Evolutionary conservation across 2,797 vertebrate species (phyloP).

Genomic region (Onychomys leucogaster): DNA sequence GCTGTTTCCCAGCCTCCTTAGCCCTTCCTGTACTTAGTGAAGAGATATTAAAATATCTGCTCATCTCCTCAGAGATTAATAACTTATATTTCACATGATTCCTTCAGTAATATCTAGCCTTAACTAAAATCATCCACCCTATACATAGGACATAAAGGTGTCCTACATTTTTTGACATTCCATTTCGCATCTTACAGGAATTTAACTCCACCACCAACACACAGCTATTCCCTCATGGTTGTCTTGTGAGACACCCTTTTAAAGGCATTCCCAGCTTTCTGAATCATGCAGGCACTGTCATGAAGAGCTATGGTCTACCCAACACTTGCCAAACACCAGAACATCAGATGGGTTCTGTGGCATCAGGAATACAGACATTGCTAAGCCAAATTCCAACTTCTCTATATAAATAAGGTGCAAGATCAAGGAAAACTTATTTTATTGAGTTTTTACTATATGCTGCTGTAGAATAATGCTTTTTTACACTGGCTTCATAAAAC

Average conservation of each 20-base stretch:
- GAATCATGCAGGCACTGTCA: not conserved
- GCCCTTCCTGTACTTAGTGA: not conserved
- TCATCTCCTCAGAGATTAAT: not conserved
- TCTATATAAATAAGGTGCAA: not conserved
- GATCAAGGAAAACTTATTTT: not conserved
- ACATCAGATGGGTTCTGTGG: not conserved
- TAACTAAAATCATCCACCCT: conserved; percentile 15
- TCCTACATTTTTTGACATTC: not conserved
- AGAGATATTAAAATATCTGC: not conserved
- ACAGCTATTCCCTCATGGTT: not conserved
- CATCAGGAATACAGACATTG: not conserved
- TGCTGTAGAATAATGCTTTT: too few relatives aligned
- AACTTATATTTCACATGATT: not conserved
- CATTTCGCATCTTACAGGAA: not conserved
- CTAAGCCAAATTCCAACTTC: not conserved
- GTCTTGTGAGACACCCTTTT: not conserved
- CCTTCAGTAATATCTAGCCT: not conserved
- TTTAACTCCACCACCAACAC: not conserved
- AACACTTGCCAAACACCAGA: not conserved
- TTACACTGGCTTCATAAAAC: too few relatives aligned
- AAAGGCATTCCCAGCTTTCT: not conserved
- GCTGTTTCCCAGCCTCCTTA: not conserved
- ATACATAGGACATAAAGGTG: not conserved
- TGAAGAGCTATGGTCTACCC: not conserved
- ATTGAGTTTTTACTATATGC: not conserved